These are phyloP conservation scores for Alaudala cheleensis DNA, from an alignment of 2,113 vertebrate genomes.

Conservation along the genomic window DNA sequence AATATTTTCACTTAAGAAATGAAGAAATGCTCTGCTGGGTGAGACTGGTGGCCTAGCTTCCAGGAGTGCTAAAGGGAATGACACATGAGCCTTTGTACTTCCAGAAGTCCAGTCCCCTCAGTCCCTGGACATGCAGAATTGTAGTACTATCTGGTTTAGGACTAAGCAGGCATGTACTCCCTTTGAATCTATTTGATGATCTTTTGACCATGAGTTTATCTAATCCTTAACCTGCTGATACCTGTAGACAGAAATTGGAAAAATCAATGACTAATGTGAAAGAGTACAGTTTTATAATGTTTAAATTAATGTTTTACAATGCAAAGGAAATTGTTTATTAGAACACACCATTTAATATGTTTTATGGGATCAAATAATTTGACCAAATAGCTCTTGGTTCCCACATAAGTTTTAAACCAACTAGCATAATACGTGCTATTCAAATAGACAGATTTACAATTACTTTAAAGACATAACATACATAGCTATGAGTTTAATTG, in stretches of 20 bases:
- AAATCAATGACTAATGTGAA: not conserved
- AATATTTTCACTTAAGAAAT: not conserved
- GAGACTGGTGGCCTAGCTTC: not conserved
- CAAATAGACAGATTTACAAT: not conserved
- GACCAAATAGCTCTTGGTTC: not conserved
- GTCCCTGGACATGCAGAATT: not conserved
- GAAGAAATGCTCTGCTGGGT: not conserved
- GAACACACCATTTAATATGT: not conserved
- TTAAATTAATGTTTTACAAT: not conserved
- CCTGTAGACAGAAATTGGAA: not conserved
- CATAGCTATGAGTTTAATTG: not conserved
- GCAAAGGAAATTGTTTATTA: not conserved
- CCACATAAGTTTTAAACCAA: not conserved
- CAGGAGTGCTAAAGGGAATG: not conserved
- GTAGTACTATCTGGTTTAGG: not conserved
- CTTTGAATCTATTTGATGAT: not conserved
- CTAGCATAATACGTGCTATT: not conserved
- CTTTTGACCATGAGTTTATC: not conserved
- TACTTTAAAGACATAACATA: not conserved
- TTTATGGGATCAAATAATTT: not conserved
- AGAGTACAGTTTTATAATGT: not conserved
- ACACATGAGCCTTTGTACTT: fast-evolving
- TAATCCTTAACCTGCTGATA: not conserved
- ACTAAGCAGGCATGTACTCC: not conserved
- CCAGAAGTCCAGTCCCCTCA: fast-evolving